Evolutionary conservation across 2,797 vertebrate species (phyloP).

Genomic region (Carcharodon carcharias): DNA sequence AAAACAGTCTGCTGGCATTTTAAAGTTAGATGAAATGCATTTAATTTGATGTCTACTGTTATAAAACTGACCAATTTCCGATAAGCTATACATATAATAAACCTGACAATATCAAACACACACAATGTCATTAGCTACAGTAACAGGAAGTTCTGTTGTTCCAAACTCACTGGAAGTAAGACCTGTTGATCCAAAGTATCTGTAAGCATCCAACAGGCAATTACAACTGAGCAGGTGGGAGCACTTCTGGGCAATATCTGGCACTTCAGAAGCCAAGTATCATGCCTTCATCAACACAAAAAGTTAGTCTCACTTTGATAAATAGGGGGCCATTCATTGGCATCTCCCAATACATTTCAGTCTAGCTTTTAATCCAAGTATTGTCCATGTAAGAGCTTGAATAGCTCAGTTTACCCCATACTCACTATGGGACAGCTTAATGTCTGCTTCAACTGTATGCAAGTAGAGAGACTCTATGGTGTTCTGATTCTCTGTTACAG

Average conservation of each 20-base stretch:
- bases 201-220: neutral
- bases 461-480: neutral
- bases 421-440: neutral
- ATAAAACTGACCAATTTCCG: neutral
- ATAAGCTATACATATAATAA: neutral
- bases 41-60: neutral
- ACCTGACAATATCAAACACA: neutral
- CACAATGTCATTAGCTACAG: neutral
- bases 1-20: neutral
- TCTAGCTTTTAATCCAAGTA: neutral
- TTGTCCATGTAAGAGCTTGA: neutral
- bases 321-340: neutral
- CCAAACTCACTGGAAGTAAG: constrained; percentile 15
- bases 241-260: neutral
- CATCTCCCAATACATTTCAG: neutral
- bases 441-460: neutral
- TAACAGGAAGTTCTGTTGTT: neutral
- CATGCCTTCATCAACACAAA: neutral
- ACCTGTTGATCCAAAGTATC: neutral
- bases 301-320: too few species aligned
- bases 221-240: neutral
- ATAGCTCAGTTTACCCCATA: neutral
- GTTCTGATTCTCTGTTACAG: neutral
- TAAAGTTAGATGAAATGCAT: neutral
- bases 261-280: neutral